Percentiles rank a stretch among this genome's conserved stretches.
phyloP scores from a whole-genome alignment of 2,113 vertebrate species.

The Burhinus oedicnemus region DNA sequence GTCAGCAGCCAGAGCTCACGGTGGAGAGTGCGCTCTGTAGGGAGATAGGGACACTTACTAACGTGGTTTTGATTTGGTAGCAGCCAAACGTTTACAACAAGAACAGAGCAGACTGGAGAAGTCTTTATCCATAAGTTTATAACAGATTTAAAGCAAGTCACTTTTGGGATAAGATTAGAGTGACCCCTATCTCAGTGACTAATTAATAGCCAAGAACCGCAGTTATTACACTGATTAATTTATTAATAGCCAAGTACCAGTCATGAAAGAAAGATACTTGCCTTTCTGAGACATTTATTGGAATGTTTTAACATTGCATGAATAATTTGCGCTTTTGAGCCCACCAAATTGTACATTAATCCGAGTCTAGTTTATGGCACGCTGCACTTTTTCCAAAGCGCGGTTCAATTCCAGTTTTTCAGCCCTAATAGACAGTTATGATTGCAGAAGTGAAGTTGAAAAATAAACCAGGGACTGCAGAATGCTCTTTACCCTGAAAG shows the following conservation, averaged over 20 bases:
- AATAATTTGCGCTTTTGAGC: background rate
- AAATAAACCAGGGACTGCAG: conserved; percentile 18
- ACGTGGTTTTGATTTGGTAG: background rate
- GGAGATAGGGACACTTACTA: background rate
- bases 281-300: background rate
- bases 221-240: background rate
- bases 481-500: background rate
- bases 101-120: background rate
- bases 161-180: background rate
- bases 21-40: background rate
- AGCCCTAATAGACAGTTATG: conserved; percentile 8
- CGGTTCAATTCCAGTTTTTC: conserved; percentile 28
- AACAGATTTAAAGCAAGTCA: background rate
- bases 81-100: background rate
- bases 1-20: background rate
- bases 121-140: background rate
- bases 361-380: background rate
- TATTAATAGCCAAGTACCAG: background rate
- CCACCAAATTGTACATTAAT: background rate
- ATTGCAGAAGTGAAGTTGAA: conserved; percentile 41
- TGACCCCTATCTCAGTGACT: background rate
- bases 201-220: background rate
- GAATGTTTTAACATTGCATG: accelerated
- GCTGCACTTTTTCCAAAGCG: background rate
- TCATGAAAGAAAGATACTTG: background rate